These are phyloP conservation scores for Lasioglossum lativentre DNA, from an alignment of 2,888 invertebrate species.

Conservation along the genomic window DNA sequence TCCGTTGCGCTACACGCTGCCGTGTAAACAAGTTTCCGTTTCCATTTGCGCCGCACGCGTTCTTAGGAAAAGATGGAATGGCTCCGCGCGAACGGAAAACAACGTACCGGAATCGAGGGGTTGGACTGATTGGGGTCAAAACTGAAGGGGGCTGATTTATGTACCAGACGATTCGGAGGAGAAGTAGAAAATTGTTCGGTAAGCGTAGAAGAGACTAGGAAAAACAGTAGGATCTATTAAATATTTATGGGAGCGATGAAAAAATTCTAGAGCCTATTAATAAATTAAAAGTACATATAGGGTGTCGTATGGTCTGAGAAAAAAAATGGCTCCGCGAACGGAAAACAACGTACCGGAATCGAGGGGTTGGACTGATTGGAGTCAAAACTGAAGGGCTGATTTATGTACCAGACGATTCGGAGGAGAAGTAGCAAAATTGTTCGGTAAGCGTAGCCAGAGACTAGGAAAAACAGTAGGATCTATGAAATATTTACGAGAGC, in stretches of 20 bases:
- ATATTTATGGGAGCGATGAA: not conserved
- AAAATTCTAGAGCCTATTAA: not conserved
- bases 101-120: not conserved
- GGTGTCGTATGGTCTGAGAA: not conserved
- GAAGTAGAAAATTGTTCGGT: not conserved
- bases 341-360: not conserved
- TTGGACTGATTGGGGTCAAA: not conserved
- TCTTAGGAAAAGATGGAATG: not conserved
- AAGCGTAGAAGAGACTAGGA: not conserved
- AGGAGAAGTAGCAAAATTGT: not conserved
- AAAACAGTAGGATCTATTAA: not conserved
- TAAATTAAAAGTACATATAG: not conserved
- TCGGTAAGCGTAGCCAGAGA: not conserved
- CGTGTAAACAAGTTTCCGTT: slow-evolving; percentile 56
- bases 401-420: not conserved
- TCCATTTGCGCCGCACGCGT: slow-evolving; percentile 4
- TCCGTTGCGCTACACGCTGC: slow-evolving; percentile 23
- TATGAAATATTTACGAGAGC: too few relatives aligned
- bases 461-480: not conserved
- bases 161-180: not conserved
- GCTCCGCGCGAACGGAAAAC: not conserved
- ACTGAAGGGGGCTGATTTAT: not conserved
- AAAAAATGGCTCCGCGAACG: not conserved
- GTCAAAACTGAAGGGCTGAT: not conserved
- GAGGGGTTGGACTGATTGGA: not conserved